Base-by-base conservation (phyloP, 2,888 invertebrate genomes). In the Apantesis nais region DNA sequence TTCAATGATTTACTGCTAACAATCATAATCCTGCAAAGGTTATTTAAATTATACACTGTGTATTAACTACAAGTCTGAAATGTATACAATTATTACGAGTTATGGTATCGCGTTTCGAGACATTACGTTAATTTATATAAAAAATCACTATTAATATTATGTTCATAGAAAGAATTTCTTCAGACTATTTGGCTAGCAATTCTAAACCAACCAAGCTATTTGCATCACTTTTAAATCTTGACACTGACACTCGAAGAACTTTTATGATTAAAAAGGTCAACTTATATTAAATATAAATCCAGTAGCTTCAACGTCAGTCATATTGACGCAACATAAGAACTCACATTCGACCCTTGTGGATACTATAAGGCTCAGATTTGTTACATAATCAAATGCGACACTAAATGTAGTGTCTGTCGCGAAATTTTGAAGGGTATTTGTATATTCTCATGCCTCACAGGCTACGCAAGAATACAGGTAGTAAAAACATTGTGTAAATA, bases 371-470 rank as follows among this genome's bases (percentile, higher is more conserved):
- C 19, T 60, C 63, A 61, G 55, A 67, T 68, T 73, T 79, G 79
- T 70, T 81, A 81, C 74, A 81, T 76, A 73, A 71, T 68, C 69
- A 76, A 79, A 73, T 73, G 77, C 71, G 73, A 79, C 75, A 82
- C 67, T 71, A 73, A 81, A 81, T 73, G 69, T 66, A 61, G 48
- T 48, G 68, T 69, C 7, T 11, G 25, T 48, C 29, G 16, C 29
- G 34, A n/a, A 37, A 31, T 58, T 37, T 41, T 58, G 62, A 70
- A 71, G 31, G 48, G n/a, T n/a, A n/a, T n/a, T n/a, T 64, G 62
- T 63, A 55, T 44, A 14, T 29, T 34, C 12, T 48, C 66, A 72
- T 44, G 62, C 31, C 67, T 55, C 70, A 66, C 62, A 69, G 62
- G 55, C 52, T 37, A 63, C 52, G 58, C 60, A 48, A 67, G 66